Base-by-base conservation (phyloP, 1,140 invertebrate genomes). In the Drosophila gunungcola region DNA sequence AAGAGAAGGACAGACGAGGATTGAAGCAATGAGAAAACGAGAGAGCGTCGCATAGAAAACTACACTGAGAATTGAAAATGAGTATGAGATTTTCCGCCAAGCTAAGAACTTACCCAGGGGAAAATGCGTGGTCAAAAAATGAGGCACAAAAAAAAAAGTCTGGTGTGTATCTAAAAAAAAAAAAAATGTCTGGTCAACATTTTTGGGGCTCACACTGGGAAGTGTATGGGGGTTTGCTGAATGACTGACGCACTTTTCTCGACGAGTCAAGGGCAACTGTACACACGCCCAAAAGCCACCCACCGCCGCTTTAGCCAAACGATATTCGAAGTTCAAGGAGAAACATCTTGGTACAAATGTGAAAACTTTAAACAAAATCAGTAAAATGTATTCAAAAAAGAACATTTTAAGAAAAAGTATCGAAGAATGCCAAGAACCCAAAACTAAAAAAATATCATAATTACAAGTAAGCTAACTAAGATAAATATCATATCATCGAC, bases 181-280 rank as follows among this genome's bases (percentile, higher is more conserved):
- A 58, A 52, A 34, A 65, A 62, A 41, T 64, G 73, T 82, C 62
- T 81, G 62, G 57, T 43, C 69, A 73, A 56, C 42, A 68, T 67
- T 69, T 69, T 63, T 63, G 54, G 41, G 43, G 36, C 57, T 49
- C 32, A 48, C 32, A 42, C 4, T 21, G 32, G 5, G 5, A 11
- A n/a, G 34, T n/a, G 12, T 5, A 13, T 10, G 57, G 10, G 41
- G 49, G 29, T 51, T 51, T 9, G 34, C 48, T 51, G 48, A 51
- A 29, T 32, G 48, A 34, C 43, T 38, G 61, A 48, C 67, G 52
- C 67, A 16, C 51, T 4, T 1, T 25, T 53, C 34, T 29, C 51
- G 58, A n/a, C 13, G 36, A 58, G 27, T 68, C 69, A 83, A 83
- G 60, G 75, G 70, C 70, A 67, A 83, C 80, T 83, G 80, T 83